Evolutionary conservation across 2,113 vertebrate species (phyloP).

Genomic region (Petroica traversi): DNA sequence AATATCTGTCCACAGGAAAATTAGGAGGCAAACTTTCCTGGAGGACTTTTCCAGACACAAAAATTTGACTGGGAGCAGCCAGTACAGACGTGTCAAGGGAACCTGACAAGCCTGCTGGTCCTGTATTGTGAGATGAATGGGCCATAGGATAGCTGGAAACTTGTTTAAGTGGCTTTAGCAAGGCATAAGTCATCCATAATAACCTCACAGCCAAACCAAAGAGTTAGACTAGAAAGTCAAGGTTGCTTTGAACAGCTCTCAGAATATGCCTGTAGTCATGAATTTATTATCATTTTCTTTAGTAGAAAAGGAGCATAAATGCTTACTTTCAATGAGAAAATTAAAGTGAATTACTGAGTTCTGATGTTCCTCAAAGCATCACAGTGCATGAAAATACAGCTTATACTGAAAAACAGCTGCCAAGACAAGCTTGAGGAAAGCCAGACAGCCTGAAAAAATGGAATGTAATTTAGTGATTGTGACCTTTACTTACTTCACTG

Average conservation of each 20-base stretch:
- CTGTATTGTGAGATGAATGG: background rate
- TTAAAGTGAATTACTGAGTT: background rate
- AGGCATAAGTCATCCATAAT: background rate
- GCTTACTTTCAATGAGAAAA: background rate
- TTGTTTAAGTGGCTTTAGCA: background rate
- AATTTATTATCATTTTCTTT: background rate
- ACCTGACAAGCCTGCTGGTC: background rate
- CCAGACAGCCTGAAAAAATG: background rate
- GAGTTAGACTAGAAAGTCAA: background rate
- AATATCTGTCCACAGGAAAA: background rate
- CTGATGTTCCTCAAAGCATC: background rate
- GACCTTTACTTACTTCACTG: background rate
- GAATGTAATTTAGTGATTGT: background rate
- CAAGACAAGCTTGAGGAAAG: background rate
- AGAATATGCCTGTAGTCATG: background rate
- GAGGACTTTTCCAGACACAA: background rate
- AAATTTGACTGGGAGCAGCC: background rate
- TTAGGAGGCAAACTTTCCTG: background rate
- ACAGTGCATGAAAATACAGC: background rate
- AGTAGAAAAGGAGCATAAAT: background rate
- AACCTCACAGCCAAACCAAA: background rate
- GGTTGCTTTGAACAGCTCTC: background rate
- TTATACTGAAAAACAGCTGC: background rate
- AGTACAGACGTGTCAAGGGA: background rate
- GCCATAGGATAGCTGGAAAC: background rate